Percentiles rank a stretch among this genome's conserved stretches.
phyloP scores from a whole-genome alignment of 2,888 invertebrate genomes.

The Augiades crinisus region DNA sequence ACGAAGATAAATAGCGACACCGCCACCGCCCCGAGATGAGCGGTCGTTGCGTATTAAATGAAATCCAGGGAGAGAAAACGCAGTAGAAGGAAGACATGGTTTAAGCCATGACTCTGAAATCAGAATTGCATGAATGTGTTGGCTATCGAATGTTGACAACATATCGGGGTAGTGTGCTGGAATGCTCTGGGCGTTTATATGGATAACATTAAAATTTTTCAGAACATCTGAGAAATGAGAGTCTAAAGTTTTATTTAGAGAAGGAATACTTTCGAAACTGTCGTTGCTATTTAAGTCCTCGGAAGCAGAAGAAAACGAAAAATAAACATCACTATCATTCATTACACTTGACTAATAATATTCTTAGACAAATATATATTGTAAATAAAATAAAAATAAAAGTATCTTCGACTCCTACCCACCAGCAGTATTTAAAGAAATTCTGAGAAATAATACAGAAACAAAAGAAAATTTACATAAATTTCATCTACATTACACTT shows the following conservation, averaged over 20 bases:
- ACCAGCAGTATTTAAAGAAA: not conserved
- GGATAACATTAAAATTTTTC: constrained; percentile 3
- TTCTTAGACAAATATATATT: not conserved
- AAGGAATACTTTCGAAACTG: not conserved
- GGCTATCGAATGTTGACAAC: not conserved
- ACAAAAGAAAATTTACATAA: too few relatives aligned
- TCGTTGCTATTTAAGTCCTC: not conserved
- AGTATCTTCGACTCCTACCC: not conserved
- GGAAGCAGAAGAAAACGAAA: not conserved
- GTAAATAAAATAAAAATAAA: not conserved
- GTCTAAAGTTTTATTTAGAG: not conserved
- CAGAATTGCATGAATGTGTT: not conserved
- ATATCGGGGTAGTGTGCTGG: too few relatives aligned
- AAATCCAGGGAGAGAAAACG: not conserved
- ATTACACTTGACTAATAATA: not conserved
- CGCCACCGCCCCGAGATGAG: too few relatives aligned
- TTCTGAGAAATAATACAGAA: too few relatives aligned
- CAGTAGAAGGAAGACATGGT: not conserved
- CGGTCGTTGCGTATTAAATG: not conserved
- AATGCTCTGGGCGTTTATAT: too few relatives aligned
- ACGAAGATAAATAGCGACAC: too few relatives aligned
- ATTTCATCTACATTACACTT: too few relatives aligned
- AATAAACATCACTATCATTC: not conserved
- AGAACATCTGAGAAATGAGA: constrained; percentile 3
- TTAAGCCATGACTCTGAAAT: constrained; percentile 1